A percentile compares a stretch with the other conserved stretches of the same genome.
These are phyloP conservation scores for Columba guinea DNA, from an alignment of 2,797 vertebrate species.

Conservation along the genomic window DNA sequence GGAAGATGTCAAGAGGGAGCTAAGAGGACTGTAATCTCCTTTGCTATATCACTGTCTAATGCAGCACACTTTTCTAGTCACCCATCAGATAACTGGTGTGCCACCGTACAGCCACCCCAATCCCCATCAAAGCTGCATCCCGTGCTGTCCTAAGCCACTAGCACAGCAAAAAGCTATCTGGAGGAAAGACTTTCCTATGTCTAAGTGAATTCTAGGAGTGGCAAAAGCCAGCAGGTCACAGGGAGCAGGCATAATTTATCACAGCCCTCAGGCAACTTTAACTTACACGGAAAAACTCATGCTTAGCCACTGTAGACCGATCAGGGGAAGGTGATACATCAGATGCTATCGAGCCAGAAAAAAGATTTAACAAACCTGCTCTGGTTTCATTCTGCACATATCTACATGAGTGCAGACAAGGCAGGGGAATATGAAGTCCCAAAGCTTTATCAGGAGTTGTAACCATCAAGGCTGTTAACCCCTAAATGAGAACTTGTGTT, in stretches of 20 bases:
- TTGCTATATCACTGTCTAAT: background rate
- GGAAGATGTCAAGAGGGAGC: background rate
- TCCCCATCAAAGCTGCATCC: background rate
- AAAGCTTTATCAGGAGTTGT: background rate
- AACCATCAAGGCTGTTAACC: background rate
- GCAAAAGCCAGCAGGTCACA: background rate
- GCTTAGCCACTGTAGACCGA: background rate
- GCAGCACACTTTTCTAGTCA: background rate
- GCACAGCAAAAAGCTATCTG: background rate
- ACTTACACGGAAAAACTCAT: background rate
- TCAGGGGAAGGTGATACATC: background rate
- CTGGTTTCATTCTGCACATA: background rate
- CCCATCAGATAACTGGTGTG: background rate
- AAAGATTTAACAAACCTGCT: background rate
- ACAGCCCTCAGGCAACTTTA: background rate
- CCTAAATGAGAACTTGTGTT: background rate
- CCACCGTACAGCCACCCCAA: background rate
- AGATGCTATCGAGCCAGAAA: background rate
- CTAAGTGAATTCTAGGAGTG: background rate
- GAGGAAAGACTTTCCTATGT: background rate
- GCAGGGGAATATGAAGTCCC: background rate
- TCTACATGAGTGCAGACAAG: background rate
- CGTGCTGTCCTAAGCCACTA: background rate
- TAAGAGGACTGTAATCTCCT: conserved; percentile 14
- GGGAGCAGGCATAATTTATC: background rate